phyloP scores from a whole-genome alignment of 2,797 vertebrate species.

The Vespertilio murinus region DNA sequence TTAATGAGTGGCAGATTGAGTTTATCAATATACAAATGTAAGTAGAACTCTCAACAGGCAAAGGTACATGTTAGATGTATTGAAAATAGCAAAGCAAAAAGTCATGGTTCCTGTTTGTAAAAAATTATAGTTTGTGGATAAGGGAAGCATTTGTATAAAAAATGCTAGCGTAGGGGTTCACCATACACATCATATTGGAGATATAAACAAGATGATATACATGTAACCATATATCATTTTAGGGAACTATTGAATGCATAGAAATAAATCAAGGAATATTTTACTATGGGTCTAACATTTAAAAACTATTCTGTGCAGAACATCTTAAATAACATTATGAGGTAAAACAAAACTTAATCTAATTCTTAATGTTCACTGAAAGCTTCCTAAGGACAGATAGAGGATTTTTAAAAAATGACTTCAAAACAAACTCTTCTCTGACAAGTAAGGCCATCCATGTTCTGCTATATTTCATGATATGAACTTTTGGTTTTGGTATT shows the following conservation, averaged over 20 bases:
- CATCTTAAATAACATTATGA: background rate
- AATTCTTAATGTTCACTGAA: background rate
- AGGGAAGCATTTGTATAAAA: background rate
- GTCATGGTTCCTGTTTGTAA: background rate
- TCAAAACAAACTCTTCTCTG: background rate
- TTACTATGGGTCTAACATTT: background rate
- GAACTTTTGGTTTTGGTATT: background rate
- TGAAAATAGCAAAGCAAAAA: background rate
- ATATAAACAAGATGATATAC: background rate
- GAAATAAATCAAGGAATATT: background rate
- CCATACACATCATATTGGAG: background rate
- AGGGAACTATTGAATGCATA: background rate
- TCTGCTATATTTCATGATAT: background rate
- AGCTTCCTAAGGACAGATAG: background rate
- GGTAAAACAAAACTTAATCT: background rate
- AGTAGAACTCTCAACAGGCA: background rate
- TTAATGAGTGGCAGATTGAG: background rate
- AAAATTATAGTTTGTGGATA: background rate
- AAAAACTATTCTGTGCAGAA: background rate
- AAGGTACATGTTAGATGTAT: background rate
- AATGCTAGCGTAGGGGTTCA: background rate
- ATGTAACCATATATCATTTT: background rate
- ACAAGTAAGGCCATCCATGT: background rate
- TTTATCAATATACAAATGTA: background rate
- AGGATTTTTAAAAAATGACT: background rate